Base-by-base conservation (phyloP, 2,888 invertebrate genomes). In the Pyrocoelia pectoralis region DNA sequence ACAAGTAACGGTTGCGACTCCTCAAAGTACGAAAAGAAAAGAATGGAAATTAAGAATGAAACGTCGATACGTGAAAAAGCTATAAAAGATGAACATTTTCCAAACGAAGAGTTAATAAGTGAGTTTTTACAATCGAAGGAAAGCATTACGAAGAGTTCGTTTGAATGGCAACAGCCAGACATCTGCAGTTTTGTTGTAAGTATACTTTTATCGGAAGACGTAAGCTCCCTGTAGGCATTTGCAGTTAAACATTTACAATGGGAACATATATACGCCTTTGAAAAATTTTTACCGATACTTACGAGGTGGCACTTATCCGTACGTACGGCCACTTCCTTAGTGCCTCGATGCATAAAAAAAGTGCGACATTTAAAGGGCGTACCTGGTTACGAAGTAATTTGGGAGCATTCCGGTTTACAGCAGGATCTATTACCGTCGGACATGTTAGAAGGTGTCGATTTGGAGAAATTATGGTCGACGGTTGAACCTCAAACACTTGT, bases 261-360 rank as follows among this genome's bases (percentile, higher is more conserved):
- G 94, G 85, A 89, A 1, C 88, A 90, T 74, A 84, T 88, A 24
- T 93, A 94, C 76, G 86, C 89, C 38, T 89, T 93, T 67, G 88
- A 90, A 73, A 94, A 93, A 78, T 88, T 92, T 69, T 82, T 93
- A 60, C 92, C 93, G 0, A 76, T 94, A 43, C 77, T 90, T 15
- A 92, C 92, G 0, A 86, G 93, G 70, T 93, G 92, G 92, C 91
- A 92, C 74, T 79, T 91, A 18, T 77, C 85, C 24, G 6, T n/a
- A n/a, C n/a, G n/a, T n/a, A n/a, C n/a, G n/a, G n/a, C 65, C 40
- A 40, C 10, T 40, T 40, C 12, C 10, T 12, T 12, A 40, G 13
- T 5, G 13, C 86, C 88, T 0, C 77, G 81, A 15, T 76, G 76
- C 61, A 87, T 90, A 50, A 82, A 85, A 12, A 89, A 89, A 74